Base-by-base conservation (phyloP, 2,888 invertebrate genomes). In the Fragum fragum region DNA sequence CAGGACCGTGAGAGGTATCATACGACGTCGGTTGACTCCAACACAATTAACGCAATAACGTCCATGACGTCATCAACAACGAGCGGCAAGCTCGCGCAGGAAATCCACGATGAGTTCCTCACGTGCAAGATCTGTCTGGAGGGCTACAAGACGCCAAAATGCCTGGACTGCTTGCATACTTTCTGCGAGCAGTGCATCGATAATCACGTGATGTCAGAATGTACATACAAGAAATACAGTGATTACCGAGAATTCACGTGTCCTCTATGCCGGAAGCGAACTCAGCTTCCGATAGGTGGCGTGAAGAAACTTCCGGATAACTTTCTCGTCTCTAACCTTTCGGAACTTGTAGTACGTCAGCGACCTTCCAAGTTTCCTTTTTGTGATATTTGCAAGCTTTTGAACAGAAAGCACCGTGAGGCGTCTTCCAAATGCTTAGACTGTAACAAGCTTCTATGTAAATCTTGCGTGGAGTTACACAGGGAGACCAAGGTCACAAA, bases 221-320 rank as follows among this genome's bases (percentile, higher is more conserved):
- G 92, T 74, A 93, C 93, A 23, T 94, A 94, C 91, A 94, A 94
- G 88, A 94, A 94, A 87, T 94, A 94, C 89, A 93, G 93, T 87
- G 94, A 94, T 87, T 94, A 94, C 86, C 88, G 94, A 11, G 94
- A 94, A 83, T 94, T 94, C 90, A 94, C 94, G 11, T 94, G 95
- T 85, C 95, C 95, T 6, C 90, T 95, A 32, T 95, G 95, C 86
- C 92, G 95, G 66, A 94, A 95, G 87, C 88, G 94, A 52, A 95
- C 95, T 3, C 94, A 94, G 76, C 91, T 95, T 55, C 95, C 95
- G 52, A 88, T 94, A 61, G 94, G 94, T 14, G 95, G 95, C 57
- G 94, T 94, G 23, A 94, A 94, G 88, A 94, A 94, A 86, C 92
- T 95, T 63, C 94, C 94, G 1, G 95, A 95, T 87, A 95, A 95